Evolutionary conservation across 1,140 invertebrate species (phyloP).

Genomic region (Mycetomoellerius zeteki): DNA sequence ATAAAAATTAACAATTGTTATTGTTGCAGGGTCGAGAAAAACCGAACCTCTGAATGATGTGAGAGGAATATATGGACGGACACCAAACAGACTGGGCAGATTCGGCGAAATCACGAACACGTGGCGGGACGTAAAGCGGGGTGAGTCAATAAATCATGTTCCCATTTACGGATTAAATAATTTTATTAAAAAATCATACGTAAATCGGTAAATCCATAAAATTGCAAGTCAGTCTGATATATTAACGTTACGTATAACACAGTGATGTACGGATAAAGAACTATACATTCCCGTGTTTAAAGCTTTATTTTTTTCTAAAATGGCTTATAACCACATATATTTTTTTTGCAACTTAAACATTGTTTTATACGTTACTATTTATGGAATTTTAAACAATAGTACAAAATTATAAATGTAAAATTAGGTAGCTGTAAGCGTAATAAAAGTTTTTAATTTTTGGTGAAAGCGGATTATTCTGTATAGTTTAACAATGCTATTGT

Average conservation of each 20-base stretch:
- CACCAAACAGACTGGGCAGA: conserved; percentile 76
- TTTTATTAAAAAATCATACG: conserved; percentile 34
- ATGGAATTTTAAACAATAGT: neutral
- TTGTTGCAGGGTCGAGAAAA: conserved; percentile 65
- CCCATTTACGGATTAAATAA: neutral
- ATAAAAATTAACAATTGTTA: neutral
- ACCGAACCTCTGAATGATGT: conserved; percentile 73
- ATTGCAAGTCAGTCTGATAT: neutral
- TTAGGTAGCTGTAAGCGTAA: neutral
- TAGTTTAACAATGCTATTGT: conserved; percentile 27
- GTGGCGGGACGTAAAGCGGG: conserved; percentile 85
- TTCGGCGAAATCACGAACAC: conserved; percentile 84
- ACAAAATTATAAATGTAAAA: neutral
- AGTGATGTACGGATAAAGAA: neutral
- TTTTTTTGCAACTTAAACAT: neutral
- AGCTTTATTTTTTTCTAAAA: neutral
- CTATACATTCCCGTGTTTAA: neutral
- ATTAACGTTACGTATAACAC: neutral
- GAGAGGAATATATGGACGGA: conserved; percentile 75
- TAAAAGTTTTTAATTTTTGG: neutral
- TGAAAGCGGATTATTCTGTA: neutral
- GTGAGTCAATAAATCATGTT: conserved; percentile 73
- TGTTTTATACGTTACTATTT: neutral
- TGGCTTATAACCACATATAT: neutral
- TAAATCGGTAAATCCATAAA: neutral